phyloP scores from a whole-genome alignment of 2,888 invertebrate genomes.

The Chloromyia formosa region DNA sequence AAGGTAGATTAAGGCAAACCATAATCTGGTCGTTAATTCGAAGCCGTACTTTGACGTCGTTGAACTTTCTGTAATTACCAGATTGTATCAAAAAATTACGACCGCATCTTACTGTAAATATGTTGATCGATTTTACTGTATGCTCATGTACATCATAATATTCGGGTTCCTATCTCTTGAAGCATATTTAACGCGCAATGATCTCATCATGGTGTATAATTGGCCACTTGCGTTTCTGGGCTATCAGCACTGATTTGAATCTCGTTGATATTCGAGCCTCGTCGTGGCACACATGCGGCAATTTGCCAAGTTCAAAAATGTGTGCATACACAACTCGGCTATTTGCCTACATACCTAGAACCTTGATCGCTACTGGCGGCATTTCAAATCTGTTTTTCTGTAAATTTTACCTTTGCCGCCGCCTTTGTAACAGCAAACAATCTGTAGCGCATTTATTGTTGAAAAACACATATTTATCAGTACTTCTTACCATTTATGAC shows the following conservation, averaged over 20 bases:
- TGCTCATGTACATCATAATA: neutral
- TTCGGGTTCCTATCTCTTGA: neutral
- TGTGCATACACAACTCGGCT: too few relatives aligned
- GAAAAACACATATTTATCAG: constrained; percentile 22
- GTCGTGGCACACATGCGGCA: neutral
- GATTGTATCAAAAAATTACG: constrained; percentile 6
- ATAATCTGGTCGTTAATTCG: too few relatives aligned
- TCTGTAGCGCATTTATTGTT: constrained; percentile 22
- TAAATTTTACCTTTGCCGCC: neutral
- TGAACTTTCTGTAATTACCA: neutral
- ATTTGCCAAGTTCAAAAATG: too few relatives aligned
- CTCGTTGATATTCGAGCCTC: neutral
- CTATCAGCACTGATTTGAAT: neutral
- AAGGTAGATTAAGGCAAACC: too few relatives aligned
- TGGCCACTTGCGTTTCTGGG: neutral
- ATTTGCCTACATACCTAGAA: neutral
- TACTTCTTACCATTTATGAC: constrained; percentile 37
- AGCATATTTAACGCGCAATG: neutral
- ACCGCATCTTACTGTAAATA: neutral
- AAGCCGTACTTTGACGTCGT: neutral
- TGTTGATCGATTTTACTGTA: neutral
- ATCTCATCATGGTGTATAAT: neutral
- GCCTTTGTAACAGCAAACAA: neutral
- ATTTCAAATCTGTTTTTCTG: neutral
- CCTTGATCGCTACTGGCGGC: neutral